These are phyloP conservation scores for Flexamia atlantica DNA, from an alignment of 2,888 invertebrate genomes.

Conservation along the genomic window DNA sequence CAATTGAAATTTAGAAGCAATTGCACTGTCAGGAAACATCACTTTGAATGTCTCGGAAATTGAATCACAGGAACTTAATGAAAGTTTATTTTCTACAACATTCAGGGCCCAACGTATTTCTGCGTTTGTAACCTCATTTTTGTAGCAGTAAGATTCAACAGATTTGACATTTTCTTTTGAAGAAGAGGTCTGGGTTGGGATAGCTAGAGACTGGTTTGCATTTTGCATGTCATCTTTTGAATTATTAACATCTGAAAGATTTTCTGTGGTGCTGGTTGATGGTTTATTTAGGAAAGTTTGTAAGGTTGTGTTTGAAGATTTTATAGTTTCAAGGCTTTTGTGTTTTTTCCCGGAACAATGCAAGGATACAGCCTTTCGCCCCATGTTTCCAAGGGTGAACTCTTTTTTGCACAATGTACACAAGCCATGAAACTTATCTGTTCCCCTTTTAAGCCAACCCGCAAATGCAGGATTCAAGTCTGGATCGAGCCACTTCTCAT, in stretches of 20 bases:
- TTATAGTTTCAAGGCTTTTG: constrained; percentile 12
- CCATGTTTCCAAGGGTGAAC: constrained; percentile 5
- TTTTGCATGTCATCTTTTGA: constrained; percentile 5
- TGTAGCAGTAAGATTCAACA: constrained; percentile 2
- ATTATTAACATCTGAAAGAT: constrained; percentile 14
- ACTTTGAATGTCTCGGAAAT: neutral
- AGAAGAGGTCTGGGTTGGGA: no score
- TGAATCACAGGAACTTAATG: no score
- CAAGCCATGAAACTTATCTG: constrained; percentile 26
- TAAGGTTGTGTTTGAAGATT: neutral
- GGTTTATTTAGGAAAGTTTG: constrained; percentile 8
- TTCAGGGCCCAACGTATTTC: neutral
- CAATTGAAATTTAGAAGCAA: constrained; percentile 24
- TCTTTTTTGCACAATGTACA: constrained; percentile 23
- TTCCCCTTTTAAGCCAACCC: constrained; percentile 15
- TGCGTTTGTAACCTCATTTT: constrained; percentile 20
- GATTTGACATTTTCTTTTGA: no score
- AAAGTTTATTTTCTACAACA: neutral
- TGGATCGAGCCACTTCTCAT: constrained; percentile 17
- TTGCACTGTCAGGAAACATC: constrained; percentile 16
- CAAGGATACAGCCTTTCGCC: constrained; percentile 23
- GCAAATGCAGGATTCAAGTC: constrained; percentile 7
- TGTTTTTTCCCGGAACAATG: constrained; percentile 2
- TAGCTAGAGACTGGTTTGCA: neutral
- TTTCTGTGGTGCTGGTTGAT: constrained; percentile 16